Percentiles rank a stretch among this genome's conserved stretches.
phyloP scores from a whole-genome alignment of 2,797 vertebrate species.

The Sebastes miniatus region DNA sequence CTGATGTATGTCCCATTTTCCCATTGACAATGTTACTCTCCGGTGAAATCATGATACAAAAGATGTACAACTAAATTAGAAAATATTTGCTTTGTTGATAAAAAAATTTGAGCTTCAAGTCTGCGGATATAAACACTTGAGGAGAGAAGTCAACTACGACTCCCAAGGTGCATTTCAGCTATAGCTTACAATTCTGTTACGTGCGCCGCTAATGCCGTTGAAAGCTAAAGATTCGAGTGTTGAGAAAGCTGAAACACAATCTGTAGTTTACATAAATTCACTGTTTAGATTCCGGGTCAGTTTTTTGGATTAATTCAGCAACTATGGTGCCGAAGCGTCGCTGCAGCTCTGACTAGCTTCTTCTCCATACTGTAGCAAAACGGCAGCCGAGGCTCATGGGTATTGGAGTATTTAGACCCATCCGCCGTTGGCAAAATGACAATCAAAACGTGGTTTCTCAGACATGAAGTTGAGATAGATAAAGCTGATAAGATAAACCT shows the following conservation, averaged over 20 bases:
- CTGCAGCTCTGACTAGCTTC: neutral
- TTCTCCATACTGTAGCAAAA: neutral
- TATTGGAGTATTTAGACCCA: neutral
- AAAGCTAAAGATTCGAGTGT: neutral
- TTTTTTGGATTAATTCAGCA: neutral
- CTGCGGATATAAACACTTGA: too few relatives aligned
- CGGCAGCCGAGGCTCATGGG: neutral
- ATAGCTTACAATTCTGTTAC: neutral
- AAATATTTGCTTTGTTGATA: neutral
- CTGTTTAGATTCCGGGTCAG: too few relatives aligned
- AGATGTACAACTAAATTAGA: neutral
- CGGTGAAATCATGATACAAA: neutral
- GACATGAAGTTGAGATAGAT: neutral
- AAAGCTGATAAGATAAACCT: neutral
- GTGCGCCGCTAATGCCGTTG: neutral
- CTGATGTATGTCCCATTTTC: neutral
- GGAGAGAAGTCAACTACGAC: neutral
- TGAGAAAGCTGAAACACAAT: neutral
- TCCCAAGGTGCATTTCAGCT: neutral
- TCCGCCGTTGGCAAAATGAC: neutral
- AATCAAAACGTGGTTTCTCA: neutral
- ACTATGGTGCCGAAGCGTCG: neutral
- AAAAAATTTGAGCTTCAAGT: neutral
- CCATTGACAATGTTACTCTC: neutral
- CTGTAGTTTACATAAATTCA: too few relatives aligned